phyloP scores from a whole-genome alignment of 2,888 invertebrate genomes.

The Synergus umbraculus region DNA sequence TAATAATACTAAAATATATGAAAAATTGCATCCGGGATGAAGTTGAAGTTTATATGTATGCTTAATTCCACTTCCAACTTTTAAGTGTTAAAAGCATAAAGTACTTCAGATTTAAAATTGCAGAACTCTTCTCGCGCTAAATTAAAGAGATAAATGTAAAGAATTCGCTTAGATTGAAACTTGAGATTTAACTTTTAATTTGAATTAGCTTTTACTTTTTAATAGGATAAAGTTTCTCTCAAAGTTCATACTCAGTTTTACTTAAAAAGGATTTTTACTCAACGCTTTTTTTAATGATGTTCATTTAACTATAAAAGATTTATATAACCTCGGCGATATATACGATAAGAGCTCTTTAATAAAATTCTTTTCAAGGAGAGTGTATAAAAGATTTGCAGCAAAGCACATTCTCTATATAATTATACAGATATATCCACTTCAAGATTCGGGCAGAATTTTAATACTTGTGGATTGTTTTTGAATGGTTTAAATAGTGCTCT shows the following conservation, averaged over 20 bases:
- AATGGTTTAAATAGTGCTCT: background rate
- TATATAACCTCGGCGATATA: background rate
- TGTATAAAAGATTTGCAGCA: background rate
- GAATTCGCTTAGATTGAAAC: conserved; percentile 4
- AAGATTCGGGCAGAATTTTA: too few species aligned
- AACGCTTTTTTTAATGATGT: background rate
- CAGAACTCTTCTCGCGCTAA: background rate
- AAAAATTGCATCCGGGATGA: background rate
- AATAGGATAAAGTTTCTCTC: conserved; percentile 5
- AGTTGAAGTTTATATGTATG: background rate
- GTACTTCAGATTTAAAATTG: conserved; percentile 29
- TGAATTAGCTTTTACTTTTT: conserved; percentile 7
- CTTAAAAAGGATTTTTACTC: background rate
- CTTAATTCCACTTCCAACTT: conserved; percentile 17
- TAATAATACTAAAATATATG: background rate
- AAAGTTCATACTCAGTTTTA: background rate
- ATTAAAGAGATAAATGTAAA: conserved; percentile 15
- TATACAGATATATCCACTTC: too few species aligned
- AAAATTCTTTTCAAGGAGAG: background rate
- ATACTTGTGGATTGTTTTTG: too few species aligned
- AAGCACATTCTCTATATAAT: background rate
- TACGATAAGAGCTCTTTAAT: background rate
- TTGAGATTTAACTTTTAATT: conserved; percentile 19
- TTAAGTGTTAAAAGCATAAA: conserved; percentile 19
- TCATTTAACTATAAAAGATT: background rate